These are phyloP conservation scores for Diarsia brunnea DNA, from an alignment of 2,888 invertebrate genomes.

Conservation along the genomic window DNA sequence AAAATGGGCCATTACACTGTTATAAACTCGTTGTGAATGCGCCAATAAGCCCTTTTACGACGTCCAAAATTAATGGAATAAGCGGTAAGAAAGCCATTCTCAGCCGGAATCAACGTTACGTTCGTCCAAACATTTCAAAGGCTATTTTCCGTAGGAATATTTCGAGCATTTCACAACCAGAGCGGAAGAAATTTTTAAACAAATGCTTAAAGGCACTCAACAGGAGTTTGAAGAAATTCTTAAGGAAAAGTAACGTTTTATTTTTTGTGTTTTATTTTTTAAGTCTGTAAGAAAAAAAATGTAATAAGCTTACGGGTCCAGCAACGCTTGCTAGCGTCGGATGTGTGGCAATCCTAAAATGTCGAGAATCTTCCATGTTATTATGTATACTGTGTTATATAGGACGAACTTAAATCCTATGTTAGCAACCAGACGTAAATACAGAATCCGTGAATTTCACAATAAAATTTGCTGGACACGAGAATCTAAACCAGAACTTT, in stretches of 20 bases:
- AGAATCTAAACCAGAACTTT: too few relatives aligned
- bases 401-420: too few relatives aligned
- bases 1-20: not conserved
- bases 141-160: constrained; percentile 20
- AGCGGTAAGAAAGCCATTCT: not conserved
- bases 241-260: not conserved
- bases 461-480: too few relatives aligned
- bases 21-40: not conserved
- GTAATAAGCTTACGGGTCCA: not conserved
- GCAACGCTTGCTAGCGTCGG: not conserved
- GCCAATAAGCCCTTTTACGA: not conserved
- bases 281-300: not conserved
- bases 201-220: constrained; percentile 21
- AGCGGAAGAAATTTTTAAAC: constrained; percentile 23
- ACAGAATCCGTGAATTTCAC: too few relatives aligned
- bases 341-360: not conserved
- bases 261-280: constrained; percentile 6
- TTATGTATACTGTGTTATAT: too few relatives aligned
- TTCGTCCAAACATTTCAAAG: not conserved
- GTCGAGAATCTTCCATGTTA: not conserved
- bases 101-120: not conserved
- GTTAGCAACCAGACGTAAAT: too few relatives aligned
- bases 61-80: not conserved
- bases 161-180: constrained; percentile 8
- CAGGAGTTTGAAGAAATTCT: not conserved